Percentiles rank a stretch among this genome's conserved stretches.
phyloP scores from a whole-genome alignment of 2,888 invertebrate species.

The Malacosoma neustria region DNA sequence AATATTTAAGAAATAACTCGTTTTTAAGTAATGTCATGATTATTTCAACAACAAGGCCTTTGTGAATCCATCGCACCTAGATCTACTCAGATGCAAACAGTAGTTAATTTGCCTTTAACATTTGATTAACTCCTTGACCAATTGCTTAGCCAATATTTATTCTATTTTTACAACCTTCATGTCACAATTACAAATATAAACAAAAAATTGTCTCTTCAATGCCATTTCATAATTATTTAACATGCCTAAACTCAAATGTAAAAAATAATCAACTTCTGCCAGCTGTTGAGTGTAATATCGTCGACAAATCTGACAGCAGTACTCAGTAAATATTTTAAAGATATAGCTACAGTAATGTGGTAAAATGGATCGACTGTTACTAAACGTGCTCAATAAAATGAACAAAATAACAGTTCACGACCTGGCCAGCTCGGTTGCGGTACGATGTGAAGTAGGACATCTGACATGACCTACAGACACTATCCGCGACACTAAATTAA shows the following conservation, averaged over 20 bases:
- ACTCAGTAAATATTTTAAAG: too few relatives aligned
- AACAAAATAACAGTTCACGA: constrained; percentile 51
- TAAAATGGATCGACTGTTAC: constrained; percentile 31
- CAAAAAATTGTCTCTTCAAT: background rate
- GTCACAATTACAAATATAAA: background rate
- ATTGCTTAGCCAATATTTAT: background rate
- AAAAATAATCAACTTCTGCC: too few relatives aligned
- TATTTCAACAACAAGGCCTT: background rate
- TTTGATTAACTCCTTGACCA: constrained; percentile 11
- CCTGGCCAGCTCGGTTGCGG: constrained; percentile 46
- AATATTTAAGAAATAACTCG: background rate
- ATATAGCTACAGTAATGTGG: too few relatives aligned
- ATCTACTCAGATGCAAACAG: too few relatives aligned
- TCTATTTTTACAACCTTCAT: background rate
- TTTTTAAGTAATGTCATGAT: background rate
- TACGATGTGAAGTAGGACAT: constrained; percentile 57
- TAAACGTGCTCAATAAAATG: constrained; percentile 24
- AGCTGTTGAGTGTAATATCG: too few relatives aligned
- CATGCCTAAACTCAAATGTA: too few relatives aligned
- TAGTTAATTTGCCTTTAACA: constrained; percentile 1
- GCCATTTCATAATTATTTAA: constrained; percentile 9
- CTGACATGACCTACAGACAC: constrained; percentile 56
- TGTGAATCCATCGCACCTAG: background rate
- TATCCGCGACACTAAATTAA: constrained; percentile 25
- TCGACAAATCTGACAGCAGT: too few relatives aligned